These are phyloP conservation scores for Rhinoraja longicauda DNA, from an alignment of 2,797 vertebrate species.

Conservation along the genomic window DNA sequence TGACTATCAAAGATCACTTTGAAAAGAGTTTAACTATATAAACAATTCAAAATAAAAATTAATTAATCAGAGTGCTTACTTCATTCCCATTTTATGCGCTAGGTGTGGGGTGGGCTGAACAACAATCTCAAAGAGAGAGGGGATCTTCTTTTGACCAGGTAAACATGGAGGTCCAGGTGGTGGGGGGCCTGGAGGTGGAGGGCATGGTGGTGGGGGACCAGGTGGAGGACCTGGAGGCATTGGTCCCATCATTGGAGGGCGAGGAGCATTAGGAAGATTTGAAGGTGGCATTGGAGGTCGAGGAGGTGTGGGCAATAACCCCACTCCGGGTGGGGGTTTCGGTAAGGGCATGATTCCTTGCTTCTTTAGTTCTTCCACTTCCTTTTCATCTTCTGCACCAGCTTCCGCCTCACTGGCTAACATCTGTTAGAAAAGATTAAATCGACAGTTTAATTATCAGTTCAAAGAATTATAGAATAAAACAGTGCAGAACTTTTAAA, in stretches of 20 bases:
- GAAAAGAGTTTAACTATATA: not conserved
- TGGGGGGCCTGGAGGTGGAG: constrained; percentile 48
- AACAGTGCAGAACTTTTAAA: not conserved
- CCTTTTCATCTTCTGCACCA: constrained; percentile 89
- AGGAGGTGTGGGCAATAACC: constrained; percentile 83
- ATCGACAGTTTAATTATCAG: not conserved
- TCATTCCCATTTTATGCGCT: constrained; percentile 85
- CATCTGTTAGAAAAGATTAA: constrained; percentile 63
- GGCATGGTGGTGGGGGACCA: constrained; percentile 47
- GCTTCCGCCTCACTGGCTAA: constrained; percentile 87
- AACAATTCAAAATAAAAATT: not conserved
- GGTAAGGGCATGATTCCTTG: constrained; percentile 92
- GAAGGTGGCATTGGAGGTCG: constrained; percentile 59
- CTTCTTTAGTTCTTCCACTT: constrained; percentile 92
- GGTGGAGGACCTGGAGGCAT: constrained; percentile 48
- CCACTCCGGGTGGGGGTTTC: constrained; percentile 86
- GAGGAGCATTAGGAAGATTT: constrained; percentile 46
- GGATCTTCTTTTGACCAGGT: constrained; percentile 46
- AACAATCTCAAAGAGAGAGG: constrained; percentile 72
- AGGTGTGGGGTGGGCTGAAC: constrained; percentile 88
- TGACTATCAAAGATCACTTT: not conserved
- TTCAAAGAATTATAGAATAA: not conserved
- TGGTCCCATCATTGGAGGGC: constrained; percentile 14
- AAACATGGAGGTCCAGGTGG: constrained; percentile 45
- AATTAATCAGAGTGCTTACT: constrained; percentile 56